Evolutionary conservation across 1,140 invertebrate genomes (phyloP).

Genomic region (Megalonaias nervosa): DNA sequence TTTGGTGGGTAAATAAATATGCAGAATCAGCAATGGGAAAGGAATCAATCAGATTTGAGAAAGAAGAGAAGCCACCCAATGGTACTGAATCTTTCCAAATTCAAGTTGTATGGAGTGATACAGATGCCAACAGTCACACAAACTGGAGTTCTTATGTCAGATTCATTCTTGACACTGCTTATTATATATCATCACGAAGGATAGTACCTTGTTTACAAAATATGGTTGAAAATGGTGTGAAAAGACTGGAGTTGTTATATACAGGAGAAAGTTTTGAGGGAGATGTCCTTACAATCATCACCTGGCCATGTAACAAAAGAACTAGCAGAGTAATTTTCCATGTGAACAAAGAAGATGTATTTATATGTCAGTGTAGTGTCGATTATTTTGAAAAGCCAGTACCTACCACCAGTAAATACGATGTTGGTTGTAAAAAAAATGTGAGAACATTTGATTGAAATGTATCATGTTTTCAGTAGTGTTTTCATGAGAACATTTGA

Average conservation of each 20-base stretch:
- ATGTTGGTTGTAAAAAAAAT: too few relatives aligned
- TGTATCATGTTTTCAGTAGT: too few relatives aligned
- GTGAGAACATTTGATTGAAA: too few relatives aligned
- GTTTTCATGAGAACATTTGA: too few relatives aligned
- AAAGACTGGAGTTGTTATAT: constrained; percentile 29
- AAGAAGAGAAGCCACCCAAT: constrained; percentile 28
- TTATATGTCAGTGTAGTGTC: constrained; percentile 41
- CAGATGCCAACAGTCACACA: constrained; percentile 36
- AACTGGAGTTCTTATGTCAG: constrained; percentile 40
- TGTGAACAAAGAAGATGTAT: constrained; percentile 34
- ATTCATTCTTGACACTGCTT: constrained; percentile 31
- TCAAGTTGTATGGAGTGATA: constrained; percentile 43
- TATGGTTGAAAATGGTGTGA: constrained; percentile 29
- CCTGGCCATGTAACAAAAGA: constrained; percentile 24
- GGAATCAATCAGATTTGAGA: constrained; percentile 37
- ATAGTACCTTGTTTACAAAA: constrained; percentile 26
- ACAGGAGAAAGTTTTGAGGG: constrained; percentile 32
- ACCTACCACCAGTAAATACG: too few relatives aligned
- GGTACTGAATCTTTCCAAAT: constrained; percentile 7
- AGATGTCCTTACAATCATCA: constrained; percentile 22
- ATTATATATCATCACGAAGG: constrained; percentile 19
- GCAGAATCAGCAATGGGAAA: constrained; percentile 25
- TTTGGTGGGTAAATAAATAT: constrained; percentile 52
- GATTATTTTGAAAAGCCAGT: constrained; percentile 15
- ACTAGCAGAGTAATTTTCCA: constrained; percentile 30